Percentiles rank a stretch among this genome's conserved stretches.
phyloP scores from a whole-genome alignment of 2,888 invertebrate species.

The Drosophila nigritarsus region DNA sequence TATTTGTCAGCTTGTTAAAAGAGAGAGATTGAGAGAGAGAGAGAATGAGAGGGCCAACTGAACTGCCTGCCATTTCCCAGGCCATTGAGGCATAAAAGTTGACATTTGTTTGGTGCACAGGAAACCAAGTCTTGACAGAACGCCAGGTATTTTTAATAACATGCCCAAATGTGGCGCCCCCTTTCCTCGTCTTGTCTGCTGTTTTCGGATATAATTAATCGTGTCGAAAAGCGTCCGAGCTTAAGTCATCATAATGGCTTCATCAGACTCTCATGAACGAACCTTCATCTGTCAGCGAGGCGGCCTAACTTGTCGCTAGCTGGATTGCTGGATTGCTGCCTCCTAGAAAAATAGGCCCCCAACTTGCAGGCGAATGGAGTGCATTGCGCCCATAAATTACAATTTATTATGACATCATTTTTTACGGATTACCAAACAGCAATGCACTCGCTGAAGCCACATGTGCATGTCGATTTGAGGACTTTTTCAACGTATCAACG shows the following conservation, averaged over 20 bases:
- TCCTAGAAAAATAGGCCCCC: constrained; percentile 4
- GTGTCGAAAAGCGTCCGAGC: constrained; percentile 51
- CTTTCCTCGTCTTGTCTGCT: not conserved
- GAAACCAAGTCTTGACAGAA: constrained; percentile 58
- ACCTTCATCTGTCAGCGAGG: constrained; percentile 76
- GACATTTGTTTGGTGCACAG: constrained; percentile 65
- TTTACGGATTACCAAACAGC: constrained; percentile 76
- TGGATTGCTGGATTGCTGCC: constrained; percentile 29
- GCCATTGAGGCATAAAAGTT: constrained; percentile 73
- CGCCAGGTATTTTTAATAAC: constrained; percentile 68
- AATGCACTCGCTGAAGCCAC: constrained; percentile 58
- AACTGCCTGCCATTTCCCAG: constrained; percentile 62
- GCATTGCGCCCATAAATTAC: constrained; percentile 74
- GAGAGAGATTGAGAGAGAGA: constrained; percentile 39
- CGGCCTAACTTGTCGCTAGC: constrained; percentile 60
- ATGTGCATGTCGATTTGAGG: constrained; percentile 57
- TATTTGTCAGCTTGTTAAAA: constrained; percentile 73
- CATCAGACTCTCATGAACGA: constrained; percentile 51
- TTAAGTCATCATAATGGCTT: constrained; percentile 71
- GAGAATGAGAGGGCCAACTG: not conserved
- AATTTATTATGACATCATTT: constrained; percentile 81
- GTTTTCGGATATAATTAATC: constrained; percentile 70
- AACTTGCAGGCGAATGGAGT: constrained; percentile 24
- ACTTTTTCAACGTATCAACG: constrained; percentile 44
- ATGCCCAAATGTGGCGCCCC: constrained; percentile 34